Evolutionary conservation across 2,888 invertebrate species (phyloP).

Genomic region (Hypomecis atomaria): DNA sequence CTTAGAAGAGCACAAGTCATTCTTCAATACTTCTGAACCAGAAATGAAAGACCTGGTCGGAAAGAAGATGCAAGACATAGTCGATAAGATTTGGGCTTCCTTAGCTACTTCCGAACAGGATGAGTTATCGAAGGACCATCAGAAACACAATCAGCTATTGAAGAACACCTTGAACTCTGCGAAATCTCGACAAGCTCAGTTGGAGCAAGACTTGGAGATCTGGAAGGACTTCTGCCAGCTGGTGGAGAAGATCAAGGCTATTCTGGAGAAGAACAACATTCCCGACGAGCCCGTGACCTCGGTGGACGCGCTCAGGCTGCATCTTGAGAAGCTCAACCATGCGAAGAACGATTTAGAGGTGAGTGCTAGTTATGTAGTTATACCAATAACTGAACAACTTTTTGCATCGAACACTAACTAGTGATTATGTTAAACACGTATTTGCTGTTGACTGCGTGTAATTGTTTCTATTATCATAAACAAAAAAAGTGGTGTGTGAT

Average conservation of each 20-base stretch:
- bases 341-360: slow-evolving; percentile 90
- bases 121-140: slow-evolving; percentile 91
- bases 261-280: slow-evolving; percentile 90
- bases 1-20: slow-evolving; percentile 94
- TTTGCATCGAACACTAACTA: neutral
- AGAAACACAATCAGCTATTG: slow-evolving; percentile 91
- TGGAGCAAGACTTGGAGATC: slow-evolving; percentile 92
- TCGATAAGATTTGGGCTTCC: slow-evolving; percentile 95
- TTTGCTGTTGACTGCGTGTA: too few relatives aligned
- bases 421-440: too few relatives aligned
- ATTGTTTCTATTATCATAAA: too few relatives aligned
- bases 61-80: slow-evolving; percentile 92
- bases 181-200: slow-evolving; percentile 90
- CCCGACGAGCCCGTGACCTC: slow-evolving; percentile 92
- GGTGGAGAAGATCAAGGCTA: slow-evolving; percentile 90
- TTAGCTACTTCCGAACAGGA: slow-evolving; percentile 92
- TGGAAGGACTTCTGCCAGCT: slow-evolving; percentile 94
- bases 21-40: slow-evolving; percentile 90
- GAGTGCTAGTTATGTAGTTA: slow-evolving; percentile 60
- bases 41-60: slow-evolving; percentile 92
- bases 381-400: neutral
- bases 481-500: too few relatives aligned
- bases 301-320: slow-evolving; percentile 92
- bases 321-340: slow-evolving; percentile 92
- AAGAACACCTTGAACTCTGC: slow-evolving; percentile 94